These are phyloP conservation scores for Pheucticus melanocephalus DNA, from an alignment of 2,113 vertebrate species.

Conservation along the genomic window DNA sequence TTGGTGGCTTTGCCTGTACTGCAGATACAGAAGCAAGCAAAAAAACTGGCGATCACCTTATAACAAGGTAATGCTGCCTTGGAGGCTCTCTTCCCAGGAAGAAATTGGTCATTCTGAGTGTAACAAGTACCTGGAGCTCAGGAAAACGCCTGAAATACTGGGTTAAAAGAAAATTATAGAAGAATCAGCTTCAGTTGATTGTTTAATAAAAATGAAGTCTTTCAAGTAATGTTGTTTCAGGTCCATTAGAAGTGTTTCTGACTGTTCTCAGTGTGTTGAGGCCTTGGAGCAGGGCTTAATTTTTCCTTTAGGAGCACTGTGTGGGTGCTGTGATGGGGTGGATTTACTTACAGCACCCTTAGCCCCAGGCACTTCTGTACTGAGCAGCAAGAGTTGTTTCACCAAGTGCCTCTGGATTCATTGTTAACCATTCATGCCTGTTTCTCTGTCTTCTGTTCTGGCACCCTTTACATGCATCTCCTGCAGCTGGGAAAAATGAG, in stretches of 20 bases:
- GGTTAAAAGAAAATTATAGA: not conserved
- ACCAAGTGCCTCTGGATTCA: not conserved
- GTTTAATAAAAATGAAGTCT: not conserved
- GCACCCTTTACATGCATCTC: not conserved
- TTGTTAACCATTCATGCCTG: not conserved
- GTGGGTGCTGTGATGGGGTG: not conserved
- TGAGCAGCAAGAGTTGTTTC: not conserved
- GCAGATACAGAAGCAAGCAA: not conserved
- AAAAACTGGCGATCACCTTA: not conserved
- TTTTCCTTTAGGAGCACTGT: not conserved
- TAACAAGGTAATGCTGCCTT: not conserved
- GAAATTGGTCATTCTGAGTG: not conserved
- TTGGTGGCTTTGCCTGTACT: not conserved
- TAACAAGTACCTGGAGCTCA: not conserved
- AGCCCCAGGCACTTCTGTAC: not conserved
- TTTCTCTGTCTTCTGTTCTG: not conserved
- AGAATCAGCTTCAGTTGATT: not conserved
- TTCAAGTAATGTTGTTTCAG: not conserved
- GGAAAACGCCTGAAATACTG: not conserved
- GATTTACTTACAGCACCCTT: not conserved
- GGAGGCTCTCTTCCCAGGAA: not conserved
- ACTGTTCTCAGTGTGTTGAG: not conserved
- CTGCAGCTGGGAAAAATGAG: slow-evolving; percentile 96
- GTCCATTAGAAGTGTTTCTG: not conserved
- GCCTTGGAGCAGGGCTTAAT: not conserved